Conservation (phyloP, 2,113 vertebrate genomes). For the Ctenodactylus gundi region DNA sequence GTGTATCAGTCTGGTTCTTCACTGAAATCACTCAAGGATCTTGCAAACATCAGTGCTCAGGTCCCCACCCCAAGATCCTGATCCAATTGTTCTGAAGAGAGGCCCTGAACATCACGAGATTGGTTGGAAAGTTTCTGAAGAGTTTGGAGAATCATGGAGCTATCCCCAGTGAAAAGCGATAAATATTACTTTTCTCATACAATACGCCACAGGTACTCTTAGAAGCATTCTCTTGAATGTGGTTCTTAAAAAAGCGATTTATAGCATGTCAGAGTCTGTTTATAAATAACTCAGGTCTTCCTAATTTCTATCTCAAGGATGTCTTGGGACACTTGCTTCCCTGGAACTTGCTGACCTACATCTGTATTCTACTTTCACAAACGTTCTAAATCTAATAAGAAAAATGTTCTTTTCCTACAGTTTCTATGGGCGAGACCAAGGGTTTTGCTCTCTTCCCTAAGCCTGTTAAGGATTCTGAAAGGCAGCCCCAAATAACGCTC, state of each 20-base stretch:
- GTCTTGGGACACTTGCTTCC: background rate
- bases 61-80: background rate
- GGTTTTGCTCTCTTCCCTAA: constrained; percentile 37
- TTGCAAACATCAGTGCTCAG: background rate
- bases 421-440: background rate
- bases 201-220: background rate
- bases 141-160: constrained; percentile 20
- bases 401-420: background rate
- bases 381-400: background rate
- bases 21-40: background rate
- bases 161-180: background rate
- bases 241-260: constrained; percentile 23
- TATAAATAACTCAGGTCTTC: constrained; percentile 36
- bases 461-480: background rate
- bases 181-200: constrained; percentile 3
- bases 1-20: background rate
- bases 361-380: constrained; percentile 33
- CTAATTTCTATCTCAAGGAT: constrained; percentile 1
- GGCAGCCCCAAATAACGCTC: background rate
- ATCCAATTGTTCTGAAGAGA: background rate
- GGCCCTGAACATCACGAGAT: background rate
- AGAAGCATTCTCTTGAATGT: background rate
- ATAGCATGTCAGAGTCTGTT: background rate
- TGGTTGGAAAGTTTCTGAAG: constrained; percentile 26
- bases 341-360: constrained; percentile 46